Conservation (phyloP, 2,113 vertebrate genomes). For the Microtus montanus region DNA sequence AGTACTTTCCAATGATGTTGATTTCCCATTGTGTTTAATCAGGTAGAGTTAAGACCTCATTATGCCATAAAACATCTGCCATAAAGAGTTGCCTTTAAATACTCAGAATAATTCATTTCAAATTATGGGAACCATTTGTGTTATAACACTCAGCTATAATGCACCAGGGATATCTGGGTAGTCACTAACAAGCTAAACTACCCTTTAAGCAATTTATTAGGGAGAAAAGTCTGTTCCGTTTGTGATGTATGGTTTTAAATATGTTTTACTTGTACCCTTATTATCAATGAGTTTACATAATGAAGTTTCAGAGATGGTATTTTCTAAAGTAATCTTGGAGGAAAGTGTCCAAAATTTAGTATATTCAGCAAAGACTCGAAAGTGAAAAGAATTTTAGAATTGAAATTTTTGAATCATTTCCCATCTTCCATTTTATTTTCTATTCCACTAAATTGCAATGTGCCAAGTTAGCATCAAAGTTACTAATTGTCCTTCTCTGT, state of each 20-base stretch:
- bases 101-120: constrained; percentile 63
- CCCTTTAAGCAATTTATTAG: background rate
- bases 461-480: background rate
- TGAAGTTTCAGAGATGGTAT: background rate
- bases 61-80: constrained; percentile 62
- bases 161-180: constrained; percentile 47
- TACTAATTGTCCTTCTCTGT: background rate
- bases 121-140: constrained; percentile 55
- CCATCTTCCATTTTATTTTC: background rate
- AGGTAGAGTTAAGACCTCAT: constrained; percentile 37
- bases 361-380: constrained; percentile 6
- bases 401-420: background rate
- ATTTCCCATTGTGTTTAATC: constrained; percentile 65
- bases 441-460: constrained; percentile 19
- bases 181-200: constrained; percentile 65
- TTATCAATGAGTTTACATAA: constrained; percentile 37
- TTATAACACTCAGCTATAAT: constrained; percentile 19
- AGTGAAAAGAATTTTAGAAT: constrained; percentile 34
- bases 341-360: background rate
- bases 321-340: constrained; percentile 51
- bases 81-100: constrained; percentile 53
- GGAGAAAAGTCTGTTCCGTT: background rate
- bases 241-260: constrained; percentile 46
- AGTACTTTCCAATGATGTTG: constrained; percentile 63
- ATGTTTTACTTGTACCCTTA: background rate